Evolutionary conservation across 2,888 invertebrate species (phyloP), one percentile per base, ranked within the genome.

Genomic region (Euplagia quadripunctaria): DNA sequence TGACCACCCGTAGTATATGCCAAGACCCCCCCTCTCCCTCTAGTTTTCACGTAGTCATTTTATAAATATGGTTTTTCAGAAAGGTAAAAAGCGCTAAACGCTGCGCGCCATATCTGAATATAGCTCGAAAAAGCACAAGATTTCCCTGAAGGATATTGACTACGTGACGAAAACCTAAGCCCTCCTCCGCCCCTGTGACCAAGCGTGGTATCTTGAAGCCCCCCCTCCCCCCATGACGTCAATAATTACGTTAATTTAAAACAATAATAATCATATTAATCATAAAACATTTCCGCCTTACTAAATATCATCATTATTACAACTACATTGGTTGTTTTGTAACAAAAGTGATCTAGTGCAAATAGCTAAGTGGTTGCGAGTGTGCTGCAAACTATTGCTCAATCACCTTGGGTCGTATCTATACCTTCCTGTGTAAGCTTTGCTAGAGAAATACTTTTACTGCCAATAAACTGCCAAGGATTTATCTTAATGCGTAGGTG

Each of bases 241-340:
- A 31, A 31, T 31, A 31, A 31, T 1, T 31, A 31, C 31, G 31
- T 31, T 43, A 64, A 4, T n/a, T 43, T 52, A 71, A 64, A 42
- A 65, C 73, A 70, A 63, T 68, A 46, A 9, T 0, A 46, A 46
- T 6, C 63, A 63, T 68, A 46, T 0, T 0, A 46, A 46, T 6
- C 63, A 68, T 70, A 71, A 61, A 61, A 31, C 61, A 61, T 68
- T 42, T 70, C 78, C 75, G 70, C 41, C 71, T 88, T 85, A 85
- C 85, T 83, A 82, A 87, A 87, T 83, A 75, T 79, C 73, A 83
- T 80, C 80, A 81, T 84, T 86, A 86, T 82, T 79, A 74, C 52
- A 79, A 84, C 81, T 84, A 74, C 74, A 78, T 77, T 74, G 73
- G 75, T 70, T 55, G 79, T 88, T 88, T 87, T 86, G 85, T 71